These are phyloP conservation scores for Synaphobranchus kaupii DNA, from an alignment of 2,797 vertebrate species.

Conservation along the genomic window DNA sequence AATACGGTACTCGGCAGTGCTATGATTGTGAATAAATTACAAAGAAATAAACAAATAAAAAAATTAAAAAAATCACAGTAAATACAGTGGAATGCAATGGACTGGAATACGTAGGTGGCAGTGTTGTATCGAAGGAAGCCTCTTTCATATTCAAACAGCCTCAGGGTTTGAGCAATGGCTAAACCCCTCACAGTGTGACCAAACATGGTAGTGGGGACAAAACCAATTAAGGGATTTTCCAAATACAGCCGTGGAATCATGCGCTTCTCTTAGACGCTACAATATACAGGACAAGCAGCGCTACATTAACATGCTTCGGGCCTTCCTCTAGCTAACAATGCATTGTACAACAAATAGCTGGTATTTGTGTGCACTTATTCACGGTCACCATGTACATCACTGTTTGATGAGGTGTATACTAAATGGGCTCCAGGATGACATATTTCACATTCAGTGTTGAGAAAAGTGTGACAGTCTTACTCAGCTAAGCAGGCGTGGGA, in stretches of 20 bases:
- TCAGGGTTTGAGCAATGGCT: constrained; percentile 9
- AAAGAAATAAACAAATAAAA: not conserved
- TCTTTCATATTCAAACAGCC: not conserved
- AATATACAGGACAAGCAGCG: not conserved
- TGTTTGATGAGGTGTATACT: not conserved
- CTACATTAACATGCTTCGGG: not conserved
- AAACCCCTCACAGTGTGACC: constrained; percentile 6
- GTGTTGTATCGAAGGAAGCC: not conserved
- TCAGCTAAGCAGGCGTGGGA: not conserved
- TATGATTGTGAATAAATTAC: not conserved
- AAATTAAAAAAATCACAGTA: not conserved
- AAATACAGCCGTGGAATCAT: not conserved
- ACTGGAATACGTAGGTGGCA: not conserved
- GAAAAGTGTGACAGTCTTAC: not conserved
- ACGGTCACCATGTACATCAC: not conserved
- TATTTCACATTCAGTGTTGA: not conserved
- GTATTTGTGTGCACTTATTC: not conserved
- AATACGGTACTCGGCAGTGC: not conserved
- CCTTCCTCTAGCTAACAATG: not conserved
- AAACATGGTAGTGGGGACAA: not conserved
- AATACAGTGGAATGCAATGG: not conserved
- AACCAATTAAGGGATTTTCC: constrained; percentile 13
- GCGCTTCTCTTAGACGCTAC: not conserved
- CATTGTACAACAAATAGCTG: not conserved
- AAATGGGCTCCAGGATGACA: not conserved